Evolutionary conservation across 2,797 vertebrate species (phyloP), one percentile per base, ranked within the genome.

Genomic region (Pelobates cultripes): DNA sequence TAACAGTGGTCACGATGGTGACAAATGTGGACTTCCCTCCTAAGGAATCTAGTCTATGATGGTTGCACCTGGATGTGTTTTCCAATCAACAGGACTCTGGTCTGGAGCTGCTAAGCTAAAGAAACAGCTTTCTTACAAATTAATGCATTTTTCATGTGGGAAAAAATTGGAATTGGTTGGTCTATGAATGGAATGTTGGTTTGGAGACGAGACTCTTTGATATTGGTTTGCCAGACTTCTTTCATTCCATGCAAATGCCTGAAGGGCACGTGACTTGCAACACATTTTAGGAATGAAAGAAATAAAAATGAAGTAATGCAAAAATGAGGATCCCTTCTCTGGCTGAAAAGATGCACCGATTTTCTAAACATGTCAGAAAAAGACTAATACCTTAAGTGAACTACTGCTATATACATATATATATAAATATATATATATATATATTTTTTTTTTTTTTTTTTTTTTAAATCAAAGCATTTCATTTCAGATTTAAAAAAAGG

Each of bases 21-120:
- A 99, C 97, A 90, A 99, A 99, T 47, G 95, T 98, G 93, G 97
- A 98, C 96, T 97, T 97, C 92, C 96, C 96, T 70, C 97, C 97
- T 89, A 99, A 99, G 95, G 98, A 99, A 94, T 99, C 97, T 90
- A 98, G 97, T 91, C 95, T 99, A 96, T 99, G 96, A 99, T 96
- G 89, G 87, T 90, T 91, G 87, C 88, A 89, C 85, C 87, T 15
- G 86, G 90, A 88, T 86, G 40, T 43, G 80, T 45, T 51, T 83
- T 66, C 86, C 88, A 86, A 90, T 92, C 90, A 81, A 90, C 87
- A 44, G 84, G 89, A 94, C 90, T 91, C 88, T 87, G 55, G 87
- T 68, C 86, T 85, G 89, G 91, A 95, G 94, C 92, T 91, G 92
- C 94, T 93, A 86, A 87, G 90, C 91, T 78, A 82, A 81, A 0